Percentiles rank a stretch among this genome's conserved stretches.
Conservation (phyloP, 2,888 invertebrate genomes). For the Punctoribates punctum region DNA sequence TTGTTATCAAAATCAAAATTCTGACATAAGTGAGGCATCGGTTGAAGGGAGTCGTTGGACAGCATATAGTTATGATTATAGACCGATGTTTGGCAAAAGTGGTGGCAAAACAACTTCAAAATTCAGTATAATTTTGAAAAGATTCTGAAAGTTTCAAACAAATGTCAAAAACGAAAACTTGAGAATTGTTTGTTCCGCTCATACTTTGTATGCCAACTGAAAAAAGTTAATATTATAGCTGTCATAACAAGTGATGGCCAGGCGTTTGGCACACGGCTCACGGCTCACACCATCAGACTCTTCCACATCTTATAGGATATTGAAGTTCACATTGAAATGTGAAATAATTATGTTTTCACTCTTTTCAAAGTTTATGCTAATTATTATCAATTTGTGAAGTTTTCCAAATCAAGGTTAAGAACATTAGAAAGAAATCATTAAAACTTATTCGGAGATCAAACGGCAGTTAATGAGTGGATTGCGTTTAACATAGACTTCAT, state of each 20-base stretch:
- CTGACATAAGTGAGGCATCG: no score
- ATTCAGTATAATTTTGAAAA: not conserved
- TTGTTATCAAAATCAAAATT: no score
- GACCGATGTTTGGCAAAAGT: slow-evolving; percentile 3
- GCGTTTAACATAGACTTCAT: no score
- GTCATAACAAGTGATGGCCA: slow-evolving; percentile 22
- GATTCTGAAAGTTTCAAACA: slow-evolving; percentile 2
- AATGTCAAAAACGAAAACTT: slow-evolving; percentile 4
- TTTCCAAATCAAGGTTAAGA: no score
- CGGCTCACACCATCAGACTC: not conserved
- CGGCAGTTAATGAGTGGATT: no score
- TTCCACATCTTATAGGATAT: not conserved
- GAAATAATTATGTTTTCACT: no score
- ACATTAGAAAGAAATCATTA: no score
- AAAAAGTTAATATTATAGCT: slow-evolving; percentile 8
- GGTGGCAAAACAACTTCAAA: slow-evolving; percentile 18
- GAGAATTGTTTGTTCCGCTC: slow-evolving; percentile 4
- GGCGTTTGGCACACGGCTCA: slow-evolving; percentile 20
- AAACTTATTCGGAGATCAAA: no score
- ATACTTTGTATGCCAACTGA: not conserved
- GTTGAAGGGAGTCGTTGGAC: no score
- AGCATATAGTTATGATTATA: not conserved
- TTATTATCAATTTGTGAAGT: no score
- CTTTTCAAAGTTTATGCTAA: no score
- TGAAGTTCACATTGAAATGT: not conserved